Base-by-base conservation (phyloP, 2,113 vertebrate genomes). In the Gymnogyps californianus region DNA sequence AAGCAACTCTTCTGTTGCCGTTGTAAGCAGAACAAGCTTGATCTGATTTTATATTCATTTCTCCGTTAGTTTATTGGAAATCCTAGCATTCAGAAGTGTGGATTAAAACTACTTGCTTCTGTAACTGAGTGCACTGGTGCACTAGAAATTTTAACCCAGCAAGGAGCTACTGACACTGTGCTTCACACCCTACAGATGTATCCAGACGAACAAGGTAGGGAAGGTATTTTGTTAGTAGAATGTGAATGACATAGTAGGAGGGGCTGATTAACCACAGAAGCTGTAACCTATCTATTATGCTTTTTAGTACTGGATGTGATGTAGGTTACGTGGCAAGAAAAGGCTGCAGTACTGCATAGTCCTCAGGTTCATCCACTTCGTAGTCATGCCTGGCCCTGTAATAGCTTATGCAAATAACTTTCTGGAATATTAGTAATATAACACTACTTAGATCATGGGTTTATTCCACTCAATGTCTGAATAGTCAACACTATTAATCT, bases 121-220 rank as follows among this genome's bases (percentile, higher is more conserved):
- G 89, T 99, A 93, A 97, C 98, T 46, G 99, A 98, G 94, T 98
- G 98, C 95, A 98, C 98, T 6, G 99, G 99, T 78, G 98, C 98
- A 4, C 96, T 99, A 94, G 99, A 99, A 90, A 95, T 99, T 42
- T 98, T 99, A 91, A 98, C 98, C 75, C 98, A 99, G 70, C 98
- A 99, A 95, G 99, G 99, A 78, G 99, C 99, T 46, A 96, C 99
- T 77, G 99, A 99, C 93, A 99, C 98, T 0, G 98, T 98, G 38
- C 98, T 99, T 44, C 99, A 99, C 38, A 98, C 98, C 10, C 97
- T 99, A 2, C 99, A 99, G 97, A 99, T 99, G 99, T 99, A 99
- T 97, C 99, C 99, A 26, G 97, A 96, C 11, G 98, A 99, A 22
- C 98, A 98, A 98, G 99, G 99, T 99, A 62, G 46, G 55, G 59